Evolutionary conservation across 2,888 invertebrate species (phyloP).

Genomic region (Pardosa pseudoannulata): DNA sequence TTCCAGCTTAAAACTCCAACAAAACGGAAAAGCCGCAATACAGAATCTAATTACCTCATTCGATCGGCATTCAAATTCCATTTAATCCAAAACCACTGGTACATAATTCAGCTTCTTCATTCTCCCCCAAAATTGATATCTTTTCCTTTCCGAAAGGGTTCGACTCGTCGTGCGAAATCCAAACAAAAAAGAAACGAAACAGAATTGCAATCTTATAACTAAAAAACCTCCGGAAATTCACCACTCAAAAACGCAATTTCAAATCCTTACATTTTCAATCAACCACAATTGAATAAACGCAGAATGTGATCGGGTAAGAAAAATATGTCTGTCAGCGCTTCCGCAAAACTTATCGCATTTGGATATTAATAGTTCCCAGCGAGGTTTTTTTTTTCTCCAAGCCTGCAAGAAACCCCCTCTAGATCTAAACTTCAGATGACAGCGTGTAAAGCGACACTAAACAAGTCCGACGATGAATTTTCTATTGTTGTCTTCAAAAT

Average conservation of each 20-base stretch:
- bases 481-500: background rate
- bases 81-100: background rate
- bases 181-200: background rate
- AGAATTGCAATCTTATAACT: background rate
- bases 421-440: background rate
- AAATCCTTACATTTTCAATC: background rate
- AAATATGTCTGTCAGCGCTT: conserved; percentile 46
- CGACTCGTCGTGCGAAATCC: background rate
- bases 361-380: background rate
- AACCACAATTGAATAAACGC: conserved; percentile 47
- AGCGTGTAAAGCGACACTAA: background rate
- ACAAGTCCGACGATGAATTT: background rate
- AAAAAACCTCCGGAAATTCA: background rate
- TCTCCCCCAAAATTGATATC: conserved; percentile 10
- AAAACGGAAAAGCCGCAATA: too few species aligned
- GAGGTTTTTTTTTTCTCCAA: background rate
- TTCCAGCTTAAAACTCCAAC: too few species aligned
- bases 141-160: background rate
- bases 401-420: background rate
- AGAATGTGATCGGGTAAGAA: conserved; percentile 23
- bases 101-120: background rate
- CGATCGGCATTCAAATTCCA: background rate
- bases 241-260: conserved; percentile 43
- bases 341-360: background rate
- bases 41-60: background rate